Conservation (phyloP, 2,888 invertebrate genomes). For the Folsomia manolachei region DNA sequence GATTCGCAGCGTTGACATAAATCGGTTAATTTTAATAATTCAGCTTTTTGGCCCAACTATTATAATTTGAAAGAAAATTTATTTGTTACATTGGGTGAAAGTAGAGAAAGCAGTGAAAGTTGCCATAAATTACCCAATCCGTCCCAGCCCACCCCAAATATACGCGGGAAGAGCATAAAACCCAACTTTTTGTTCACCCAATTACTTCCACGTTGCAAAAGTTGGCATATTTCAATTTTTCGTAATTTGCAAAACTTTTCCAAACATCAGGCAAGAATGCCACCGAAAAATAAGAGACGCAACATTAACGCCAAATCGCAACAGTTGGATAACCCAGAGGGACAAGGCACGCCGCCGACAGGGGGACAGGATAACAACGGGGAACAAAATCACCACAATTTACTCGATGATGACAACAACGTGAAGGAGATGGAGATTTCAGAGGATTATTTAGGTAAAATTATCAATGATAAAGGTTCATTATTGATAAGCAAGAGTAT, state of each 20-base stretch:
- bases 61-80: too few species aligned
- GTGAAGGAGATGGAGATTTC: not conserved
- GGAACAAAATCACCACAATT: not conserved
- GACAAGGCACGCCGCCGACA: not conserved
- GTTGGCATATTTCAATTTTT: not conserved
- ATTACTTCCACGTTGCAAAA: not conserved
- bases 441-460: not conserved
- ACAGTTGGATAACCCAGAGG: not conserved
- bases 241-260: not conserved
- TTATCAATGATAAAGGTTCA: too few species aligned
- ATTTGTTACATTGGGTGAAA: too few species aligned
- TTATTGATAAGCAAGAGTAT: too few species aligned
- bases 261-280: not conserved
- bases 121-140: too few species aligned
- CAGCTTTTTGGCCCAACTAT: too few species aligned
- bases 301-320: not conserved
- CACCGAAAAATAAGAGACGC: not conserved
- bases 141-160: too few species aligned
- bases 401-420: not conserved
- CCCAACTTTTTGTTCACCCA: too few species aligned
- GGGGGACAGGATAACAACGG: not conserved
- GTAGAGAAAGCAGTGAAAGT: too few species aligned
- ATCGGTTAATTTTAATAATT: too few species aligned
- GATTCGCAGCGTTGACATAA: too few species aligned
- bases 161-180: too few species aligned